Conservation (phyloP, 2,888 invertebrate species). For the Ophion ventricosus region DNA sequence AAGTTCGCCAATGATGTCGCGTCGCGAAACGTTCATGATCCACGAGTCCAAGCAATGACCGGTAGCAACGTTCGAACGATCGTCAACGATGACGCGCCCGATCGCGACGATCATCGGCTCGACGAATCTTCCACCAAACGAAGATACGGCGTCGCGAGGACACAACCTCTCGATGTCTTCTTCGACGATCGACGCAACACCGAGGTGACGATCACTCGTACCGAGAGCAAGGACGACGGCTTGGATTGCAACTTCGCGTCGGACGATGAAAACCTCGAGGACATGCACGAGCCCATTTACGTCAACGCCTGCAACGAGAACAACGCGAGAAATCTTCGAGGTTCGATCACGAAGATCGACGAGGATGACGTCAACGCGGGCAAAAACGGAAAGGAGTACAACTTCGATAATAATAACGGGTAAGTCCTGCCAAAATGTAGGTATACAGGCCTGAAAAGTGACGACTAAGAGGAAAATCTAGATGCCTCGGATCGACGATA, state of each 20-base stretch:
- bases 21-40: slow-evolving; percentile 70
- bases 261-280: slow-evolving; percentile 76
- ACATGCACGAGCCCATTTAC: slow-evolving; percentile 78
- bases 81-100: slow-evolving; percentile 45
- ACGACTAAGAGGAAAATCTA: no score
- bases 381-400: slow-evolving; percentile 64
- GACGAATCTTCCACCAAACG: slow-evolving; percentile 55
- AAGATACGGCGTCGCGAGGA: slow-evolving; percentile 62
- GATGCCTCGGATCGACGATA: no score
- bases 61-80: slow-evolving; percentile 53
- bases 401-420: slow-evolving; percentile 69
- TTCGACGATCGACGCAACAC: slow-evolving; percentile 40
- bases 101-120: slow-evolving; percentile 48
- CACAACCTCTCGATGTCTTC: slow-evolving; percentile 61
- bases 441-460: no score
- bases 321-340: slow-evolving; percentile 73
- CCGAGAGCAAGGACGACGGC: slow-evolving; percentile 81
- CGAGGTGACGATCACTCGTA: slow-evolving; percentile 71
- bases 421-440: slow-evolving; percentile 29
- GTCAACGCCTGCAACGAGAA: slow-evolving; percentile 76
- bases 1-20: slow-evolving; percentile 25
- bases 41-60: slow-evolving; percentile 66
- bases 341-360: slow-evolving; percentile 42
- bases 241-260: slow-evolving; percentile 81
- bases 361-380: neutral